Evolutionary conservation across 2,888 invertebrate species (phyloP), one percentile per base, ranked within the genome.

Genomic region (Fragum fragum): DNA sequence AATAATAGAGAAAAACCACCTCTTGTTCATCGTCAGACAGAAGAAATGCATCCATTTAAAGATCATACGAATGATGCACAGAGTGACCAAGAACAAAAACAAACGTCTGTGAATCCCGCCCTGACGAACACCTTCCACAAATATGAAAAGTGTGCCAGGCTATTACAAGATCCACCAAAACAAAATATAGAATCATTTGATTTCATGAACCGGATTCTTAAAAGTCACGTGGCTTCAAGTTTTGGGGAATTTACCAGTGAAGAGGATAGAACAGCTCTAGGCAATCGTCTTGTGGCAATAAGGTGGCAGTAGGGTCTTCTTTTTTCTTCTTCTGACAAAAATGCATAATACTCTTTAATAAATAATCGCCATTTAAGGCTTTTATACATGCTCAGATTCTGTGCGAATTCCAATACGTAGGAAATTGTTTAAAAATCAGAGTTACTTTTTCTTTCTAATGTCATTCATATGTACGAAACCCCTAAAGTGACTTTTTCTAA

Each of bases 211-310:
- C 42, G 63, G 26, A 36, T 47, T 21, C 29, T 73, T 18, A 47
- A n/a, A 14, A 73, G 39, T 23, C 52, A 61, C 21, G 32, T 47
- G 18, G n/a, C 16, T 23, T 29, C 21, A 29, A 47, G 63, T 42
- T 75, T 75, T 68, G 28, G 28, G 1, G 26, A 66, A 16, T 66
- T 66, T 42, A 21, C 66, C 5, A 36, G 52, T 9, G 61, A 77
- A 23, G 83, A 88, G 23, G 83, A 85, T 39, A 79, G 85, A 42
- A 72, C 59, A 9, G 57, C 85, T 0, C 78, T 88, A 69, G 86
- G 88, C 28, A 82, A 86, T 39, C 69, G 83, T 42, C 47, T 88
- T 11, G 77, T 83, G 9, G 76, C 78, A 57, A 69, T 82, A 14
- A 79, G 82, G 88, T 88, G 78, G 42, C n/a, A n/a, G n/a, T n/a